A percentile compares a stretch with the other conserved stretches of the same genome.
Evolutionary conservation across 2,888 invertebrate genomes (phyloP).

Genomic region (Cryptus viduatorius): DNA sequence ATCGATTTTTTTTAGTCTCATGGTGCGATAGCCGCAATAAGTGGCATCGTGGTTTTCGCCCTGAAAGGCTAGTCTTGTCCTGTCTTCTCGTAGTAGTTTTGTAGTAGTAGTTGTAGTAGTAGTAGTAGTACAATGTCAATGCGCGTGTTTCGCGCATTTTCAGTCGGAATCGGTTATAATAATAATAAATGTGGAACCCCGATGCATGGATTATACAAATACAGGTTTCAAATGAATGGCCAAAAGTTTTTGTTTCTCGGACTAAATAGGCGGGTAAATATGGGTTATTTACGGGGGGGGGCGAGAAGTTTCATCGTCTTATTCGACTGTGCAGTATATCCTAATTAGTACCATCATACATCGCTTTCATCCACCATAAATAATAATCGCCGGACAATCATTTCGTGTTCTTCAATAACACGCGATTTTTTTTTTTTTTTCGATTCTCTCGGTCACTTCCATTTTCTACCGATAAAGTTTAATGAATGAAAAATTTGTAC

Average conservation of each 20-base stretch:
- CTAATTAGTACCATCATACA: slow-evolving; percentile 68
- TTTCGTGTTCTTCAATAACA: slow-evolving; percentile 35
- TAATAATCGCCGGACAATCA: slow-evolving; percentile 49
- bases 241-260: slow-evolving; percentile 69
- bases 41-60: slow-evolving; percentile 78
- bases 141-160: slow-evolving; percentile 70
- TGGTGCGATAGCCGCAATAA: slow-evolving; percentile 80
- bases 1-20: slow-evolving; percentile 83
- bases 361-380: slow-evolving; percentile 56
- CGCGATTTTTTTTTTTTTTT: slow-evolving; percentile 29
- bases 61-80: slow-evolving; percentile 82
- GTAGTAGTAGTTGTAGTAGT: slow-evolving; percentile 27
- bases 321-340: slow-evolving; percentile 59
- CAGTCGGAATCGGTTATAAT: slow-evolving; percentile 58
- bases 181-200: slow-evolving; percentile 51
- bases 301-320: slow-evolving; percentile 63
- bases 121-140: slow-evolving; percentile 75
- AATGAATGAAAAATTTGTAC: slow-evolving; percentile 68
- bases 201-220: slow-evolving; percentile 72
- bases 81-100: slow-evolving; percentile 69
- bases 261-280: slow-evolving; percentile 59
- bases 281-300: slow-evolving; percentile 54
- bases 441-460: too few species aligned
- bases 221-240: slow-evolving; percentile 79
- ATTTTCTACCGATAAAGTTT: slow-evolving; percentile 27